A percentile compares a stretch with the other conserved stretches of the same genome.
phyloP scores from a whole-genome alignment of 2,888 invertebrate genomes.

The Omphaloscelis lunosa region DNA sequence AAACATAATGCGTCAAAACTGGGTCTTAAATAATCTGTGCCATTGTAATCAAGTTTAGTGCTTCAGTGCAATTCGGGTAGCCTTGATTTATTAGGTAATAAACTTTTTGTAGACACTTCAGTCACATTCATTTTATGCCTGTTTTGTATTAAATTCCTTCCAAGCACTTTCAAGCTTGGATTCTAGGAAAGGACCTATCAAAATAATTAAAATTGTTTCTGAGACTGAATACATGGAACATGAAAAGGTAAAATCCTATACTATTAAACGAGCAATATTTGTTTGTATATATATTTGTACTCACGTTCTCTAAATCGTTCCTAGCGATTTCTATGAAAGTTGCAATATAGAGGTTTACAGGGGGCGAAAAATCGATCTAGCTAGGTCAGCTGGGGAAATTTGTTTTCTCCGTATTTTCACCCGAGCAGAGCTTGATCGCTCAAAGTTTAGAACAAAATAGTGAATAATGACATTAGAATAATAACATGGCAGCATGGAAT shows the following conservation, averaged over 20 bases:
- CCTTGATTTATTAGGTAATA: constrained; percentile 40
- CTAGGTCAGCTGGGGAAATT: too few relatives aligned
- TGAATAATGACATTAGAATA: too few relatives aligned
- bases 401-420: too few relatives aligned
- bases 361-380: too few relatives aligned
- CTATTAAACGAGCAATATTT: too few relatives aligned
- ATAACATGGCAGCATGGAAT: too few relatives aligned
- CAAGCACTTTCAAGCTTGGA: neutral
- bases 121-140: constrained; percentile 4
- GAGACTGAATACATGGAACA: neutral
- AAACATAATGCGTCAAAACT: constrained; percentile 61
- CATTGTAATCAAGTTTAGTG: constrained; percentile 45
- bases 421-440: too few relatives aligned
- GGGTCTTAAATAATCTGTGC: constrained; percentile 48
- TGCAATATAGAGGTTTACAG: too few relatives aligned
- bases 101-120: constrained; percentile 9
- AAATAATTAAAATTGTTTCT: neutral
- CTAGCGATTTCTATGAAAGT: too few relatives aligned
- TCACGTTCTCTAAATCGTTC: too few relatives aligned
- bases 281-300: too few relatives aligned
- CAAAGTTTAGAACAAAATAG: too few relatives aligned
- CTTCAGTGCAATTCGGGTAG: constrained; percentile 13
- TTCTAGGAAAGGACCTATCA: neutral
- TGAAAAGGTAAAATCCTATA: neutral
- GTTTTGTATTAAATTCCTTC: constrained; percentile 9